Conservation (phyloP, 2,797 vertebrate species). For the Sebastolobus altivelis region DNA sequence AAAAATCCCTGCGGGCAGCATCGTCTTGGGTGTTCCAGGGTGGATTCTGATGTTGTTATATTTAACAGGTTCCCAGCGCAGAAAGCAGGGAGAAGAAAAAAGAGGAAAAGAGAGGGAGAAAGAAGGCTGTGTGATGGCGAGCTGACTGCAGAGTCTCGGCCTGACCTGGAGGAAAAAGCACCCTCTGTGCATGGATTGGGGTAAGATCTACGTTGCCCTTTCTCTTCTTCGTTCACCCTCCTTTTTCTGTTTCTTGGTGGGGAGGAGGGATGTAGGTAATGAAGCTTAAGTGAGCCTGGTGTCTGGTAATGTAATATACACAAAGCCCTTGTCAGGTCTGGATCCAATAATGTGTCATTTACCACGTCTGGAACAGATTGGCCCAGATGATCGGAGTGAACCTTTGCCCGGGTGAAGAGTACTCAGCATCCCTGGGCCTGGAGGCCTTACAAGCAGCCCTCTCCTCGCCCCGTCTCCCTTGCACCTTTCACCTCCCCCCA, state of each 20-base stretch:
- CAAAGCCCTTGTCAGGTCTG: constrained; percentile 96
- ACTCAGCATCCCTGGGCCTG: constrained; percentile 87
- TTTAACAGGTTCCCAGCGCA: constrained; percentile 88
- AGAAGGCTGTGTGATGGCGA: constrained; percentile 71
- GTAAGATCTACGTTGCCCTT: constrained; percentile 80
- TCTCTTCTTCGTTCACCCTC: constrained; percentile 67
- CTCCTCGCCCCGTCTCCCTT: constrained; percentile 78
- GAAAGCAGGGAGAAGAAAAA: constrained; percentile 70
- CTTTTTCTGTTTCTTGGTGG: constrained; percentile 71
- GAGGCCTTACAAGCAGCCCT: constrained; percentile 89
- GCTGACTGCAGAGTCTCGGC: constrained; percentile 53
- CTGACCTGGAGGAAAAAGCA: constrained; percentile 79
- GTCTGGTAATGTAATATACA: constrained; percentile 92
- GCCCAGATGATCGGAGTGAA: constrained; percentile 96
- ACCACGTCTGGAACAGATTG: constrained; percentile 99
- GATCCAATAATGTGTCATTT: constrained; percentile 99
- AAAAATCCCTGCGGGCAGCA: constrained; percentile 82
- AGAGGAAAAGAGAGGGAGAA: constrained; percentile 82
- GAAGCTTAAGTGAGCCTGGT: constrained; percentile 96
- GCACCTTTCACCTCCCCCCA: constrained; percentile 70
- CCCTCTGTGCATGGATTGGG: constrained; percentile 86
- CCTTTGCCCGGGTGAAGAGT: constrained; percentile 97
- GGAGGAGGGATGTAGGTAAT: constrained; percentile 88
- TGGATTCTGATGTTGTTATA: constrained; percentile 89
- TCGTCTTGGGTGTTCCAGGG: constrained; percentile 87